A percentile compares a stretch with the other conserved stretches of the same genome.
Evolutionary conservation across 2,888 invertebrate genomes (phyloP).

Genomic region (Cerastis leucographa): DNA sequence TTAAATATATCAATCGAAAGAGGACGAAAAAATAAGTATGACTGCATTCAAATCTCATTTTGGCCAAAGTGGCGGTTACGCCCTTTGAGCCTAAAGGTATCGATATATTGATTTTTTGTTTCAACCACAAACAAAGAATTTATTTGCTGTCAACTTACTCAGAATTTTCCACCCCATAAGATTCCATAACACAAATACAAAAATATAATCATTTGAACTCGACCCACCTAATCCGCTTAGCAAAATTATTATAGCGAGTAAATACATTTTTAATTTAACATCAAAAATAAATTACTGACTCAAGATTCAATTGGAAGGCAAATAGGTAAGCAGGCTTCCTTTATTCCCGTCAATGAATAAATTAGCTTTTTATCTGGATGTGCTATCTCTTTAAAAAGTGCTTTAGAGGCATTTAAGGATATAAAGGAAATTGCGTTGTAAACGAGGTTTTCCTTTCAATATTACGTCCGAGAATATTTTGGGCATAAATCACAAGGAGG

Average conservation of each 20-base stretch:
- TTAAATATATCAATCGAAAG: no score
- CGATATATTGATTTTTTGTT: not conserved
- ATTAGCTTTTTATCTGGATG: slow-evolving; percentile 89
- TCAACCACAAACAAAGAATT: not conserved
- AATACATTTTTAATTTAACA: slow-evolving; percentile 81
- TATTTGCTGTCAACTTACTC: not conserved
- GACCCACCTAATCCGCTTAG: slow-evolving; percentile 21
- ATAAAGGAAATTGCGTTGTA: slow-evolving; percentile 76
- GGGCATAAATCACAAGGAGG: slow-evolving; percentile 61
- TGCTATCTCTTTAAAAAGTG: slow-evolving; percentile 87
- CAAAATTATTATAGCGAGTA: slow-evolving; percentile 53
- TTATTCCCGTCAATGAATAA: slow-evolving; percentile 87
- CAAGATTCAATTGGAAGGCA: slow-evolving; percentile 85
- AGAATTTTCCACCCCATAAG: slow-evolving; percentile 1
- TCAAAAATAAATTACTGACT: slow-evolving; percentile 83
- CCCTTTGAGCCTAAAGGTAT: no score
- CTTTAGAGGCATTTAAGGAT: slow-evolving; percentile 76
- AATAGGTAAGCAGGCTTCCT: slow-evolving; percentile 79
- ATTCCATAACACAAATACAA: slow-evolving; percentile 18
- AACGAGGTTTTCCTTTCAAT: slow-evolving; percentile 66
- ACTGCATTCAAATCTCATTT: no score
- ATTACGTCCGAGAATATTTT: slow-evolving; percentile 69
- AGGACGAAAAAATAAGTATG: no score
- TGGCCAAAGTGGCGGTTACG: no score
- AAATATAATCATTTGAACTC: slow-evolving; percentile 28